phyloP scores from a whole-genome alignment of 2,888 invertebrate species.

The Tiliacea citrago region DNA sequence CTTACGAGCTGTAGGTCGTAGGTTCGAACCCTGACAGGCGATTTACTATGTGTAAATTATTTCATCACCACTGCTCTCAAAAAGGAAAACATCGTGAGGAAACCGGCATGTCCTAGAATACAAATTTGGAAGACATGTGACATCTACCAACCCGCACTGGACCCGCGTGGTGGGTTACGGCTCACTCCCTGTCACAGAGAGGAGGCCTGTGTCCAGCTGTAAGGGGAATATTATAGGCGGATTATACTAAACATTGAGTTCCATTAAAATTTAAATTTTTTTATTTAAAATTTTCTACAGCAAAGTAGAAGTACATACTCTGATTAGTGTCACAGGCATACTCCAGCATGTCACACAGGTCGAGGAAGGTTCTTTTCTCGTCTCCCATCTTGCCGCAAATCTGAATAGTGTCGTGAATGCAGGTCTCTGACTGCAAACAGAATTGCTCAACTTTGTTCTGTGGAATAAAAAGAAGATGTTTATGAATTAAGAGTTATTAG shows the following conservation, averaged over 20 bases:
- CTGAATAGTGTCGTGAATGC: conserved; percentile 84
- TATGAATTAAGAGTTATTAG: neutral
- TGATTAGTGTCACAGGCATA: conserved; percentile 82
- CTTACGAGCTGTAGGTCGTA: no score
- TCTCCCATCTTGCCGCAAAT: conserved; percentile 83
- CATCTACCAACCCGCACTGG: no score
- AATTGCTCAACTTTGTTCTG: conserved; percentile 83
- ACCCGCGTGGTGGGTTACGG: no score
- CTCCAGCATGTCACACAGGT: conserved; percentile 84
- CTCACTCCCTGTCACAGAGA: no score
- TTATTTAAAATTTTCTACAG: neutral
- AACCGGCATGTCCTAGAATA: no score
- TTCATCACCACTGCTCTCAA: no score
- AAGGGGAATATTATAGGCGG: no score
- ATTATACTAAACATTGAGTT: neutral
- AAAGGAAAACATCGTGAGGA: no score
- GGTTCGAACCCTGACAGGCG: no score
- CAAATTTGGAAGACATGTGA: no score
- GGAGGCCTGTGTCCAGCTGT: no score
- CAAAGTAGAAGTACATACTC: conserved; percentile 70
- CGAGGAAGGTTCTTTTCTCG: conserved; percentile 79
- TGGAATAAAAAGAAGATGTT: conserved; percentile 39
- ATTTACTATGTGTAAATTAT: no score
- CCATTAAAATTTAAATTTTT: neutral
- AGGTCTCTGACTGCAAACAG: conserved; percentile 80